Conservation (phyloP, 2,888 invertebrate genomes). For the Chironomus riparius region DNA sequence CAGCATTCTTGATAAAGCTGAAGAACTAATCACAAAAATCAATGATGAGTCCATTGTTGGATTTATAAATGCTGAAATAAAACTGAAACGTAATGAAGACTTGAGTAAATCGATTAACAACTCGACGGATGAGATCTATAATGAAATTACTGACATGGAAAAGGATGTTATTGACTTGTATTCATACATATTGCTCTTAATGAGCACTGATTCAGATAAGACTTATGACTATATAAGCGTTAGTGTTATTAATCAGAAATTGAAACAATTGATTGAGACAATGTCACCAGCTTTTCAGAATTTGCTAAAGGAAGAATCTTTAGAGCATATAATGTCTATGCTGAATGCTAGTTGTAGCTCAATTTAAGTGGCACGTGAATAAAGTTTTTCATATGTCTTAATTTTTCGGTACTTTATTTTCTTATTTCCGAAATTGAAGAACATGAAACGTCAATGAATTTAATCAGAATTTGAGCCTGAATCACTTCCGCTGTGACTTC, state of each 20-base stretch:
- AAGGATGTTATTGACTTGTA: conserved; percentile 15
- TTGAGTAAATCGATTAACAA: neutral
- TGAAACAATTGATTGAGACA: neutral
- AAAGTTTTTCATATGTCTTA: too few species aligned
- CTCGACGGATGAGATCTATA: neutral
- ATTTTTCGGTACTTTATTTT: too few species aligned
- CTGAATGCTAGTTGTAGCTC: neutral
- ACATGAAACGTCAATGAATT: neutral
- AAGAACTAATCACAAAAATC: conserved; percentile 28
- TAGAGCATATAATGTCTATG: neutral
- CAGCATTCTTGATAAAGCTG: conserved; percentile 28
- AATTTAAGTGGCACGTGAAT: too few species aligned
- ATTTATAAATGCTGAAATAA: neutral
- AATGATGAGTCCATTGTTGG: conserved; percentile 30
- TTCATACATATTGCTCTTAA: neutral
- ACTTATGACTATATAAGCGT: neutral
- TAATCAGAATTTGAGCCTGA: conserved; percentile 31
- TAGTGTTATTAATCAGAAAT: neutral
- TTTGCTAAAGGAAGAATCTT: neutral
- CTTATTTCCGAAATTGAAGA: too few species aligned
- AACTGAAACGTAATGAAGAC: too few species aligned
- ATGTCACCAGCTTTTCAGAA: conserved; percentile 9
- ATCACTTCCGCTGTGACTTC: neutral
- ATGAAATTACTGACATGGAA: neutral
- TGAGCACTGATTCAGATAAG: neutral